phyloP scores from a whole-genome alignment of 2,113 vertebrate species.

The Zosterops japonicus region DNA sequence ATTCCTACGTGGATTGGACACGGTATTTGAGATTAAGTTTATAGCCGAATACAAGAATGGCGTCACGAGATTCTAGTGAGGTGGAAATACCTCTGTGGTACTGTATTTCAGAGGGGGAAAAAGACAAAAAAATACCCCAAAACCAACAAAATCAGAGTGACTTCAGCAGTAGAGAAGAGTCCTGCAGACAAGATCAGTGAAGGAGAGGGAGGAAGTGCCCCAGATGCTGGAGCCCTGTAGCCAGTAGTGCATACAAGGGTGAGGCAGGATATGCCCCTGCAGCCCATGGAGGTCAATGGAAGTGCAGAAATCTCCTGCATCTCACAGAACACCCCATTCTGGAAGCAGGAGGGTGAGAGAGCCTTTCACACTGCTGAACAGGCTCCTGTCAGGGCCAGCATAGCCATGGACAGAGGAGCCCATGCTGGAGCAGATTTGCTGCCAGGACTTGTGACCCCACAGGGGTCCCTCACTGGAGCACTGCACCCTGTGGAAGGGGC shows the following conservation, averaged over 20 bases:
- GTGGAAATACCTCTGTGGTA: not conserved
- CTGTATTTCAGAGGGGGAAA: fast-evolving
- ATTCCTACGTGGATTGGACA: not conserved
- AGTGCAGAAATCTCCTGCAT: not conserved
- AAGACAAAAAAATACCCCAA: not conserved
- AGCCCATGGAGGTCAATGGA: not conserved
- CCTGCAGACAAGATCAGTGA: not conserved
- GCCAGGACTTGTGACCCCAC: not conserved
- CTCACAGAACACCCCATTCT: not conserved
- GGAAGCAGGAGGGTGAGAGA: not conserved
- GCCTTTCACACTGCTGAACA: not conserved
- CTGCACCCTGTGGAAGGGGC: not conserved
- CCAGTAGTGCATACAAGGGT: not conserved
- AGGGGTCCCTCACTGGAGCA: not conserved
- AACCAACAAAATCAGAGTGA: not conserved
- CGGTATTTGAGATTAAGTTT: not conserved
- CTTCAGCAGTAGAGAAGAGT: not conserved
- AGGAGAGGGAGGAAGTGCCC: not conserved
- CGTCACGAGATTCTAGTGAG: fast-evolving
- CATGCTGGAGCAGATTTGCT: not conserved
- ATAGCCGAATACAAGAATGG: not conserved
- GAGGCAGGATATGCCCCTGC: not conserved
- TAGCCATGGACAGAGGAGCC: not conserved
- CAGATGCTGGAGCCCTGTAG: not conserved
- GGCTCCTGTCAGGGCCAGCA: not conserved